phyloP scores from a whole-genome alignment of 2,888 invertebrate species.

The Sturmia bella region DNA sequence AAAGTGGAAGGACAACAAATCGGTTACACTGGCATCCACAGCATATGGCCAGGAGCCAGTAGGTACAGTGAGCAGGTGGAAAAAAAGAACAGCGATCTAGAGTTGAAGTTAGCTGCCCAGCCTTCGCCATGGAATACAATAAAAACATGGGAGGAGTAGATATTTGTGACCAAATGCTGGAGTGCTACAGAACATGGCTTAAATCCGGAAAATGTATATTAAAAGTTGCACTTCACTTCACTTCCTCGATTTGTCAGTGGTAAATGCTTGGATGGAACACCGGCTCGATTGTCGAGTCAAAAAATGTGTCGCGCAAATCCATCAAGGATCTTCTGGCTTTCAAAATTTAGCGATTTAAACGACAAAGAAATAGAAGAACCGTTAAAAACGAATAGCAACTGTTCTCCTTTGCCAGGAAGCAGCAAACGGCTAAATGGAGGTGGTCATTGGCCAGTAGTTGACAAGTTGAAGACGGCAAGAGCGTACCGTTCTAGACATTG shows the following conservation, averaged over 20 bases:
- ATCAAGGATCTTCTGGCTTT: too few relatives aligned
- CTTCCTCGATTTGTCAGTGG: constrained; percentile 30
- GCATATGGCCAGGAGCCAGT: too few relatives aligned
- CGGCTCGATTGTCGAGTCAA: constrained; percentile 15
- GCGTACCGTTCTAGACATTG: constrained; percentile 37
- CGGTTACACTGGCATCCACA: constrained; percentile 33
- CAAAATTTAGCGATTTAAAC: too few relatives aligned
- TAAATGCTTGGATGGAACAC: constrained; percentile 46
- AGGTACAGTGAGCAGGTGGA: too few relatives aligned
- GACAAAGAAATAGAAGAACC: too few relatives aligned
- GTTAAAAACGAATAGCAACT: constrained; percentile 7
- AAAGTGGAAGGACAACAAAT: constrained; percentile 34
- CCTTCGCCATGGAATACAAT: too few relatives aligned
- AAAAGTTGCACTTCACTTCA: constrained; percentile 34
- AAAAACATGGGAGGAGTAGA: too few relatives aligned
- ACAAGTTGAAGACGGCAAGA: too few relatives aligned
- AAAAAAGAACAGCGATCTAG: too few relatives aligned
- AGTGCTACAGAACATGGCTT: constrained; percentile 14
- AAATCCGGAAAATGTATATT: constrained; percentile 21
- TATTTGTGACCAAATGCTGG: too few relatives aligned
- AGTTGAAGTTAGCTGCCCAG: too few relatives aligned
- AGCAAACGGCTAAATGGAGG: constrained; percentile 52
- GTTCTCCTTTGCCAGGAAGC: constrained; percentile 42
- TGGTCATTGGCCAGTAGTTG: constrained; percentile 45
- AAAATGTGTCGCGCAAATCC: too few relatives aligned